Percentiles rank a stretch among this genome's conserved stretches.
Evolutionary conservation across 2,888 invertebrate species (phyloP).

Genomic region (Acanthosepion esculentum): DNA sequence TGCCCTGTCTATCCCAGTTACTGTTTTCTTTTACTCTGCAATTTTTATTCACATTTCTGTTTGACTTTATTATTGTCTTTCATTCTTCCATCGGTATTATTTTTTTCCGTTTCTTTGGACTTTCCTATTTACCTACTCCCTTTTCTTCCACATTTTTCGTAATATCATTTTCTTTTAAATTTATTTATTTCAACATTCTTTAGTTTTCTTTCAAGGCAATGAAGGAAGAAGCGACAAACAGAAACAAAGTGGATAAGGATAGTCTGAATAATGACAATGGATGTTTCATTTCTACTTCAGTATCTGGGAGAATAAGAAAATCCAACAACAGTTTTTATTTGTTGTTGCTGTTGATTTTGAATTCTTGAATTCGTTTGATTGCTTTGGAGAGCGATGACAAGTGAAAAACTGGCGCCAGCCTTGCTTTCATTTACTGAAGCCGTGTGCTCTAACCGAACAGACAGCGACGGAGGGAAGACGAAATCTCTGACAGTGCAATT

Average conservation of each 20-base stretch:
- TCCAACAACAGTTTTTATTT: neutral
- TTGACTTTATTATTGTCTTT: no score
- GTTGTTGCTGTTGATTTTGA: neutral
- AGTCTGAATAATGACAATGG: neutral
- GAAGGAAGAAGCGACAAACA: neutral
- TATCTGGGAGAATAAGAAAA: neutral
- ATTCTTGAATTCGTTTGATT: conserved; percentile 8
- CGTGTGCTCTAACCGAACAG: neutral
- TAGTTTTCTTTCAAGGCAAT: no score
- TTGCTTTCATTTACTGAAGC: neutral
- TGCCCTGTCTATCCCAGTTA: no score
- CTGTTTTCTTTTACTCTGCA: no score
- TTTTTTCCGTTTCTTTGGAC: no score
- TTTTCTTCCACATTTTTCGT: no score
- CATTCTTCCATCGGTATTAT: no score
- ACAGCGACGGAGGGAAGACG: neutral
- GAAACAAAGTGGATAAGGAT: neutral
- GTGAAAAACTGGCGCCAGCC: neutral
- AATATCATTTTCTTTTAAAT: no score
- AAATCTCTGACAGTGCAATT: neutral
- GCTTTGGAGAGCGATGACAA: conserved; percentile 22
- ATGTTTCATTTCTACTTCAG: neutral
- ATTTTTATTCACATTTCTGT: no score
- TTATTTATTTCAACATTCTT: no score
- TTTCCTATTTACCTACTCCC: no score